A percentile compares a stretch with the other conserved stretches of the same genome.
These are phyloP conservation scores for Pseudomugil tenellus DNA, from an alignment of 2,797 vertebrate species.

Conservation along the genomic window DNA sequence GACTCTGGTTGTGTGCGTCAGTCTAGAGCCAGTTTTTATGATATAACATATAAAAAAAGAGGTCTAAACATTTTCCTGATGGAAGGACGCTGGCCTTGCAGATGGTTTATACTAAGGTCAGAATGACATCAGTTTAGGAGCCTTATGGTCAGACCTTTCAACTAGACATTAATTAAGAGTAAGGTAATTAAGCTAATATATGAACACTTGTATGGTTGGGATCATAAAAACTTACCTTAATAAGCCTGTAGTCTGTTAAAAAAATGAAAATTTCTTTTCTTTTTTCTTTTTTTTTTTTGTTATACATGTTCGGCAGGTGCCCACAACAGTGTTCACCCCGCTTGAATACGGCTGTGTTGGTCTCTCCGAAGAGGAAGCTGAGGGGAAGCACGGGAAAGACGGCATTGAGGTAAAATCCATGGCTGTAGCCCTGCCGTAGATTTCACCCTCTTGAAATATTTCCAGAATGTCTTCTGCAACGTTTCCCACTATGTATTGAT, in stretches of 20 bases:
- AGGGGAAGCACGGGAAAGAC: slow-evolving; percentile 82
- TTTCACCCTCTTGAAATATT: neutral
- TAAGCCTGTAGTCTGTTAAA: neutral
- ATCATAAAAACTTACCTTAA: neutral
- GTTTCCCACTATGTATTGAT: neutral
- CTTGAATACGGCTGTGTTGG: slow-evolving; percentile 94
- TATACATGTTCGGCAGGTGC: slow-evolving; percentile 79
- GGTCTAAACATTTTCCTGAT: too few species aligned
- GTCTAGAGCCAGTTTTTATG: too few species aligned
- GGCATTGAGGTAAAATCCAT: slow-evolving; percentile 85
- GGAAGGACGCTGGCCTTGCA: too few species aligned
- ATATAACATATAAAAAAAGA: too few species aligned
- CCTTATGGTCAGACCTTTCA: too few species aligned
- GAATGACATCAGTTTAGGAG: too few species aligned
- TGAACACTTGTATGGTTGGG: too few species aligned
- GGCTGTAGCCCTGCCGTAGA: neutral
- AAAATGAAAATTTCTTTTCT: neutral
- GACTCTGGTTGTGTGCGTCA: too few species aligned
- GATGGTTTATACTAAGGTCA: too few species aligned
- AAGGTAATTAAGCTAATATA: too few species aligned
- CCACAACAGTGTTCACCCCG: slow-evolving; percentile 95
- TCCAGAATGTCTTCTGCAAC: neutral
- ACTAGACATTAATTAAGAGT: too few species aligned
- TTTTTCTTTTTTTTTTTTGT: slow-evolving; percentile 12
- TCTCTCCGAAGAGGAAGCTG: slow-evolving; percentile 91